These are phyloP conservation scores for Paradoxurus hermaphroditus DNA, from an alignment of 2,113 vertebrate species.

Conservation along the genomic window DNA sequence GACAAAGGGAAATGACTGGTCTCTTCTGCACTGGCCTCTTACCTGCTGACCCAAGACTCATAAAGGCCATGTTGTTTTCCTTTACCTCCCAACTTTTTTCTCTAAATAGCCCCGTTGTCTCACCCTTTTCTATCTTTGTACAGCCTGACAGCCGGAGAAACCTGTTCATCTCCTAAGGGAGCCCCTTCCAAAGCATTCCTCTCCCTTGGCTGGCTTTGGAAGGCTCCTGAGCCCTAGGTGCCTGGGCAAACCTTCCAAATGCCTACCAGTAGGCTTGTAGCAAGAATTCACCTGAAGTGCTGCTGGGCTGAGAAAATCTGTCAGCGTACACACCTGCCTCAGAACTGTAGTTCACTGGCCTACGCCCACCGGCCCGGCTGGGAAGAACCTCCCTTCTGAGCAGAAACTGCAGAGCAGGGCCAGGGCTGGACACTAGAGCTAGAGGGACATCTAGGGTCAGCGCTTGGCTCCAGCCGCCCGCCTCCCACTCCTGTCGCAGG, in stretches of 20 bases:
- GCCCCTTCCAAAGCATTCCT: neutral
- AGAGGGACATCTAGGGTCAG: neutral
- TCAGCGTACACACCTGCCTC: neutral
- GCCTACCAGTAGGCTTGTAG: neutral
- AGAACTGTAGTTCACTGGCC: neutral
- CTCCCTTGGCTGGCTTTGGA: neutral
- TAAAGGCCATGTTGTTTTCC: neutral
- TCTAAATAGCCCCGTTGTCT: neutral
- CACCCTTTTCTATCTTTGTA: neutral
- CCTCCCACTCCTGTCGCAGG: neutral
- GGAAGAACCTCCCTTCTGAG: neutral
- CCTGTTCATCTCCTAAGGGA: neutral
- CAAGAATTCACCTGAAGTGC: neutral
- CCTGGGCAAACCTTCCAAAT: neutral
- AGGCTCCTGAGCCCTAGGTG: neutral
- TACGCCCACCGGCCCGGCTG: neutral
- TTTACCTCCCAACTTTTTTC: neutral
- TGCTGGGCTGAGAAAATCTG: neutral
- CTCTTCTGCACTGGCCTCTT: neutral
- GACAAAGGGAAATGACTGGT: neutral
- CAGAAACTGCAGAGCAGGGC: neutral
- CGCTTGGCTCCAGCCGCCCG: accelerated
- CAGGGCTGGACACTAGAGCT: neutral
- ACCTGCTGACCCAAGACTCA: neutral
- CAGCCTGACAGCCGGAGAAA: neutral